These are phyloP conservation scores for Drosophila fungiperda DNA, from an alignment of 2,888 invertebrate genomes.

Conservation along the genomic window DNA sequence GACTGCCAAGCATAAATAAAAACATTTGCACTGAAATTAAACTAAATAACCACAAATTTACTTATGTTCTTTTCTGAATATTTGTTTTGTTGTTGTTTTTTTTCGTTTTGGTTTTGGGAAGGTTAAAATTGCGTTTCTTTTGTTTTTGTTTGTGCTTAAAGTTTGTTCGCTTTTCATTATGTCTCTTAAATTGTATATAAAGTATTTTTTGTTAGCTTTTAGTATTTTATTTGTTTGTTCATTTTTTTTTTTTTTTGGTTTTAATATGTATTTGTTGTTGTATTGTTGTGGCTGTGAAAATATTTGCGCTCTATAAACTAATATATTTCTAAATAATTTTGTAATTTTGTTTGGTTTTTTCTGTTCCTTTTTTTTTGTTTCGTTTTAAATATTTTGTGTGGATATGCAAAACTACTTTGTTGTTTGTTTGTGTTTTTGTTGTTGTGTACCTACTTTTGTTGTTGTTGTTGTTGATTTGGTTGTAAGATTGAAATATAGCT, in stretches of 20 bases:
- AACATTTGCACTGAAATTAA: constrained; percentile 31
- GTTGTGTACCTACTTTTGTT: constrained; percentile 72
- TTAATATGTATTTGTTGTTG: constrained; percentile 55
- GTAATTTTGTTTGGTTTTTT: constrained; percentile 40
- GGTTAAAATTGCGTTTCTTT: constrained; percentile 72
- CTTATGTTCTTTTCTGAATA: neutral
- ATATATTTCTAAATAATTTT: constrained; percentile 60
- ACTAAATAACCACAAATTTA: constrained; percentile 25
- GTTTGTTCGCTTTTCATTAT: constrained; percentile 27
- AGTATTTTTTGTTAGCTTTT: constrained; percentile 33
- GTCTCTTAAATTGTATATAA: constrained; percentile 54
- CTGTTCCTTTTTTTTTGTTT: constrained; percentile 30
- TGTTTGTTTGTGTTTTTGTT: constrained; percentile 67
- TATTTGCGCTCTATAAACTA: constrained; percentile 72
- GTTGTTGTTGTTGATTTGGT: constrained; percentile 54
- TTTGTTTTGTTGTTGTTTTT: constrained; percentile 4
- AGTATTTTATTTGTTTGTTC: constrained; percentile 16
- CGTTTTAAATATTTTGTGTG: constrained; percentile 52
- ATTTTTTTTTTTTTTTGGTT: constrained; percentile 39
- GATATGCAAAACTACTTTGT: constrained; percentile 84
- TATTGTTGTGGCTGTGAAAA: constrained; percentile 67
- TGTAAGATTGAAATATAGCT: constrained; percentile 46
- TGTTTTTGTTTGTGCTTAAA: constrained; percentile 48
- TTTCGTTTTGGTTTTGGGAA: constrained; percentile 69
- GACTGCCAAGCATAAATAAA: constrained; percentile 38